These are phyloP conservation scores for Brevimyrus niger DNA, from an alignment of 2,113 vertebrate species.

Conservation along the genomic window DNA sequence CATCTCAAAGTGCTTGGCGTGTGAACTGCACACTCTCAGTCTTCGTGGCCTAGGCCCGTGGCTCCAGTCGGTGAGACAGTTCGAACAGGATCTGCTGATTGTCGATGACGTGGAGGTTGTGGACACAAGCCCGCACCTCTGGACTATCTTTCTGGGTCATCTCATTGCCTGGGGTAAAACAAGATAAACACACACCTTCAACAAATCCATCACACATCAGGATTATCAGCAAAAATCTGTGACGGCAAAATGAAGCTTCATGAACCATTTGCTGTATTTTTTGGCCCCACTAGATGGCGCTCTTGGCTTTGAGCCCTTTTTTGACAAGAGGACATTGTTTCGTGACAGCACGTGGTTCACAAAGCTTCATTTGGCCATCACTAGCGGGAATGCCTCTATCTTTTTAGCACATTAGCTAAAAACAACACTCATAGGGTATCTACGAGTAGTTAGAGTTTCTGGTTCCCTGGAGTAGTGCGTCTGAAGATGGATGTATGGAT, in stretches of 20 bases:
- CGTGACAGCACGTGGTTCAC: too few species aligned
- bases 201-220: neutral
- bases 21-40: conserved; percentile 29
- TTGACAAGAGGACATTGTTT: too few species aligned
- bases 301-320: too few species aligned
- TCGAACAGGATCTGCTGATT: conserved; percentile 96
- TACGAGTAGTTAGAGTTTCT: neutral
- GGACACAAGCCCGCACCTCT: conserved; percentile 77
- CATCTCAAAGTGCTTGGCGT: neutral
- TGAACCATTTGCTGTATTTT: too few species aligned
- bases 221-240: neutral
- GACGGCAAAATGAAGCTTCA: too few species aligned
- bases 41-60: conserved; percentile 60
- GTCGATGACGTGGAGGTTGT: conserved; percentile 90
- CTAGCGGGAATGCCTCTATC: neutral
- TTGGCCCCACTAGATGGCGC: too few species aligned
- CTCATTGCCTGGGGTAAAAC: conserved; percentile 66
- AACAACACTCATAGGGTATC: neutral
- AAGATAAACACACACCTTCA: conserved; percentile 19
- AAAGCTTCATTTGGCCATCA: too few species aligned
- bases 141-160: conserved; percentile 75
- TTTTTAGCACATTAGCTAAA: neutral
- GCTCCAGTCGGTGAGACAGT: conserved; percentile 94
- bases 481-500: neutral
- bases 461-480: neutral